Percentiles rank a stretch among this genome's conserved stretches.
These are phyloP conservation scores for Andrena trimmerana DNA, from an alignment of 2,888 invertebrate genomes.

Conservation along the genomic window DNA sequence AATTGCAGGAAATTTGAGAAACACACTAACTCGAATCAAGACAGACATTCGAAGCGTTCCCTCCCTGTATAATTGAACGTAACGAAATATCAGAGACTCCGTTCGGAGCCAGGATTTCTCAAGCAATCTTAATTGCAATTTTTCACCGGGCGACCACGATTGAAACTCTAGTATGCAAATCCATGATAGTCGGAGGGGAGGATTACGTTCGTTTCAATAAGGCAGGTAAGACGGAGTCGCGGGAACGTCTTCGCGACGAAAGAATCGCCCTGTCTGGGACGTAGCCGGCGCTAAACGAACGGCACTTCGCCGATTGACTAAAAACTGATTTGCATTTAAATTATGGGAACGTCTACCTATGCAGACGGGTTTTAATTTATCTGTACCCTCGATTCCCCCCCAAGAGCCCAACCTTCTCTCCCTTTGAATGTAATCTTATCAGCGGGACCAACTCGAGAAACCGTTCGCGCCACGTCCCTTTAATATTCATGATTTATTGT, in stretches of 20 bases:
- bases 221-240: slow-evolving; percentile 24
- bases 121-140: slow-evolving; percentile 33
- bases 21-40: neutral
- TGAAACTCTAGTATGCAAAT: slow-evolving; percentile 48
- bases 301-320: slow-evolving; percentile 68
- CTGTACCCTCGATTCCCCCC: slow-evolving; percentile 65
- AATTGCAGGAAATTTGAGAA: neutral
- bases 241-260: slow-evolving; percentile 50
- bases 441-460: slow-evolving; percentile 55
- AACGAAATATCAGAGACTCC: neutral
- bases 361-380: slow-evolving; percentile 71
- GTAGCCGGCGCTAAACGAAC: slow-evolving; percentile 58
- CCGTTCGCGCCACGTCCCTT: slow-evolving; percentile 46
- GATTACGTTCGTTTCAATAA: slow-evolving; percentile 49
- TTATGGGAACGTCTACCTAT: slow-evolving; percentile 68
- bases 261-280: slow-evolving; percentile 49
- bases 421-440: slow-evolving; percentile 74
- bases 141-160: slow-evolving; percentile 8
- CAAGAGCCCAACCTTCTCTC: slow-evolving; percentile 52
- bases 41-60: neutral
- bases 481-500: slow-evolving; percentile 76
- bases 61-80: slow-evolving; percentile 3
- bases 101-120: slow-evolving; percentile 1
- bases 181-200: slow-evolving; percentile 2
- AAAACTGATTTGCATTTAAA: slow-evolving; percentile 75